These are phyloP conservation scores for Lasiurus borealis DNA, from an alignment of 2,113 vertebrate genomes.

Conservation along the genomic window DNA sequence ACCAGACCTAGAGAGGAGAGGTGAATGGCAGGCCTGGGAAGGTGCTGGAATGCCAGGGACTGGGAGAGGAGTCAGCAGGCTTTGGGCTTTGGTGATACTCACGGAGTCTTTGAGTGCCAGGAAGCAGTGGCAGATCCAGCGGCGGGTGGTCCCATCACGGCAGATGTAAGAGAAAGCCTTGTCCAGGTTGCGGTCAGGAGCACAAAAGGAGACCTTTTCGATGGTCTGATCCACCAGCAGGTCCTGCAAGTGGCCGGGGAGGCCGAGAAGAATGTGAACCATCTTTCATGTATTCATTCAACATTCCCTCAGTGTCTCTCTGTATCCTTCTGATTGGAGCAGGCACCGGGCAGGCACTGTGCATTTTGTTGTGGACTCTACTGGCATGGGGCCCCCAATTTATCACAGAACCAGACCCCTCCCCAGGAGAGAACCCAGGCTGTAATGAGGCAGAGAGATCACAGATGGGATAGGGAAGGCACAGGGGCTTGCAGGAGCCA, in stretches of 20 bases:
- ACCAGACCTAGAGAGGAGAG: background rate
- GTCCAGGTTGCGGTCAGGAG: constrained; percentile 96
- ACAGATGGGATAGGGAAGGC: background rate
- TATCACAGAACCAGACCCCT: background rate
- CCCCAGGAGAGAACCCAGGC: background rate
- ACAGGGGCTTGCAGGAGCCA: background rate
- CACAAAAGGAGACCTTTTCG: constrained; percentile 96
- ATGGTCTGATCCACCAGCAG: constrained; percentile 97
- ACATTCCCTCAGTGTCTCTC: background rate
- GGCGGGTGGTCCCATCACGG: constrained; percentile 94
- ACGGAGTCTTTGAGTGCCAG: constrained; percentile 96
- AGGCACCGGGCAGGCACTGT: background rate
- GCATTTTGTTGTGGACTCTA: background rate
- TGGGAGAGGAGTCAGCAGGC: background rate
- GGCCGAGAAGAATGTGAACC: background rate
- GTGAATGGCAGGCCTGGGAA: background rate
- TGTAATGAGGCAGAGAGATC: background rate
- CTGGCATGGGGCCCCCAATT: background rate
- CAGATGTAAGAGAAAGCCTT: constrained; percentile 98
- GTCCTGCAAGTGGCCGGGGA: constrained; percentile 86
- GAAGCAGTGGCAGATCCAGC: constrained; percentile 97
- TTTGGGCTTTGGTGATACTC: constrained; percentile 66
- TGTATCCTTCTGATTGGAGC: background rate
- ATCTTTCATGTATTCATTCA: background rate
- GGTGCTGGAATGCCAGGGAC: background rate